phyloP scores from a whole-genome alignment of 64 coral and sea anemone species.

The Stichodactyla helianthus region DNA sequence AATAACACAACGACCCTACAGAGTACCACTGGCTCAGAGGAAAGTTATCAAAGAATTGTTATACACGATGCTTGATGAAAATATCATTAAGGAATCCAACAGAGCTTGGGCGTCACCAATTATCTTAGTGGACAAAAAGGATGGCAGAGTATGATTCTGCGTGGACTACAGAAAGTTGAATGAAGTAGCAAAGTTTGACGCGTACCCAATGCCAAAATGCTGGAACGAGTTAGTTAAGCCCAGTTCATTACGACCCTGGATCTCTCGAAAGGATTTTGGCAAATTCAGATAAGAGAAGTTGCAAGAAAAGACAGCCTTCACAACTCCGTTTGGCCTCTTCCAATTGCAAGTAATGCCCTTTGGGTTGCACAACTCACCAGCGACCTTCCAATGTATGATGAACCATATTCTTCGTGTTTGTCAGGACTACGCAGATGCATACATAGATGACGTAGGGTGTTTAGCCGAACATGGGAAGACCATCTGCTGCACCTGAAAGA shows the following conservation, averaged over 20 bases:
- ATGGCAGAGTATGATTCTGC: slow-evolving; percentile 14
- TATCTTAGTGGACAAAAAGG: neutral
- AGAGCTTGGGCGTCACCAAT: slow-evolving; percentile 27
- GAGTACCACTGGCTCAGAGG: neutral
- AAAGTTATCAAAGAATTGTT: slow-evolving; percentile 10
- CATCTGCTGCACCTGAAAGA: slow-evolving; percentile 19
- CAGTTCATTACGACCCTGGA: neutral
- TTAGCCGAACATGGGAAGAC: slow-evolving; percentile 11
- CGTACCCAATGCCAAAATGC: slow-evolving; percentile 24
- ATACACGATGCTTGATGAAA: neutral
- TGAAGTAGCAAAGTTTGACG: slow-evolving; percentile 21
- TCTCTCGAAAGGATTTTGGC: no score
- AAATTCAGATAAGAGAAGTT: no score
- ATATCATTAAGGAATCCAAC: slow-evolving; percentile 8
- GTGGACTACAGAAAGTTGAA: slow-evolving; percentile 40
- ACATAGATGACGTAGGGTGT: slow-evolving; percentile 16
- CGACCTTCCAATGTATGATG: no score
- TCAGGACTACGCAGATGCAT: slow-evolving; percentile 17
- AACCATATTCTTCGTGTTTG: neutral
- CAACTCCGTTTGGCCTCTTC: no score
- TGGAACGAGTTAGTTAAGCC: neutral
- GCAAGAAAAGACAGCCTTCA: no score
- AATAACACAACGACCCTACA: slow-evolving; percentile 4
- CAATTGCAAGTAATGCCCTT: no score
- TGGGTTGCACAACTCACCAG: no score